A percentile compares a stretch with the other conserved stretches of the same genome.
phyloP scores from a whole-genome alignment of 2,797 vertebrate species.

The Vireo griseus region DNA sequence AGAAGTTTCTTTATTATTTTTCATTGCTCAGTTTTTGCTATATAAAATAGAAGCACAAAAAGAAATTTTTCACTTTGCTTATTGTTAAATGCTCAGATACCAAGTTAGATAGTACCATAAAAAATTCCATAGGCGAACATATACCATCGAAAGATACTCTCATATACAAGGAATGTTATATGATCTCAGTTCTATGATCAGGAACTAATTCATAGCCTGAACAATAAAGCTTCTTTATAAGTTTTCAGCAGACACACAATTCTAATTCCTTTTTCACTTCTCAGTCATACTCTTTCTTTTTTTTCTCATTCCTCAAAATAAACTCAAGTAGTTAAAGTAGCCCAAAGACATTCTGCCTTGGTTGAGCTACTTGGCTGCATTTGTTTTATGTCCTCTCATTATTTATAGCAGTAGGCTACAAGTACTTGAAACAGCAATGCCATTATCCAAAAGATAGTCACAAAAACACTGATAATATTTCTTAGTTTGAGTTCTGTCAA shows the following conservation, averaged over 20 bases:
- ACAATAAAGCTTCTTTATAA: neutral
- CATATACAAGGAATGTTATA: neutral
- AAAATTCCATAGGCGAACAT: neutral
- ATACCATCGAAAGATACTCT: neutral
- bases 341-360: neutral
- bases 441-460: neutral
- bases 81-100: neutral
- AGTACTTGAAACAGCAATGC: neutral
- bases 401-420: neutral
- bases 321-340: neutral
- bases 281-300: neutral
- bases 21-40: neutral
- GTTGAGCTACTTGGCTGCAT: neutral
- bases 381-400: neutral
- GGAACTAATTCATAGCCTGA: neutral
- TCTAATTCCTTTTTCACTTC: neutral
- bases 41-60: neutral
- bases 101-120: neutral
- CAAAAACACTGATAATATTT: neutral
- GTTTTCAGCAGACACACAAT: neutral
- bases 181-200: neutral
- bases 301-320: neutral
- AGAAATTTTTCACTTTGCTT: neutral
- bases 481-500: neutral
- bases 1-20: neutral